Base-by-base conservation (phyloP, 1,140 invertebrate species). In the Brachystomella parvula region DNA sequence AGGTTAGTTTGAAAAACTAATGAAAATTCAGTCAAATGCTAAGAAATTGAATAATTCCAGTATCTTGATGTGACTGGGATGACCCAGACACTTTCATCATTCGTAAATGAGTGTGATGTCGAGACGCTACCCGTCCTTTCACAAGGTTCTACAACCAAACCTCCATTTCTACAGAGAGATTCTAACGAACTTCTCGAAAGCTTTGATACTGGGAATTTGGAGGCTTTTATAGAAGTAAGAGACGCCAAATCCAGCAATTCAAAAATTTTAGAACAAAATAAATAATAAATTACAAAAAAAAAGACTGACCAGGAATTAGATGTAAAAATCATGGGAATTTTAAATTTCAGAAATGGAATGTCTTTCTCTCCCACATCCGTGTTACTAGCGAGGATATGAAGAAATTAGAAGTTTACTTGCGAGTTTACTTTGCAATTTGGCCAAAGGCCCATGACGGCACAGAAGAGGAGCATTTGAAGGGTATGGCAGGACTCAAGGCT, bases 321-420 rank as follows among this genome's bases (percentile, higher is more conserved):
- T n/a, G n/a, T n/a, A n/a, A n/a, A n/a, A n/a, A n/a, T n/a, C n/a
- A n/a, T n/a, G n/a, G n/a, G n/a, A n/a, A n/a, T n/a, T n/a, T n/a
- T n/a, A n/a, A n/a, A n/a, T 44, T 33, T 24, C 19, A 72, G 63
- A 33, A 68, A n/a, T 73, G 71, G 71, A 64, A 64, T 17, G 24
- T 39, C 24, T 73, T 73, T 33, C 71, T 71, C 56, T 28, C 32
- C 0, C 71, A 71, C 29, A 68, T 73, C 32, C 66, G 69, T 58
- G 64, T 66, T 9, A 66, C 68, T 26, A 63, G 39, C 47, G 67
- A 68, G 28, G 71, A 73, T 47, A 70, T 73, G 71, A 64, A 68
- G 26, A 73, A 71, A 31, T 32, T 73, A 44, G 71, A 73, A 39
- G 71, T 73, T 19, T 73, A 73, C 35, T 32, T 73, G 3, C 69